A percentile compares a stretch with the other conserved stretches of the same genome.
These are phyloP conservation scores for Cephalophus harveyi DNA, from an alignment of 2,113 vertebrate genomes.

Conservation along the genomic window DNA sequence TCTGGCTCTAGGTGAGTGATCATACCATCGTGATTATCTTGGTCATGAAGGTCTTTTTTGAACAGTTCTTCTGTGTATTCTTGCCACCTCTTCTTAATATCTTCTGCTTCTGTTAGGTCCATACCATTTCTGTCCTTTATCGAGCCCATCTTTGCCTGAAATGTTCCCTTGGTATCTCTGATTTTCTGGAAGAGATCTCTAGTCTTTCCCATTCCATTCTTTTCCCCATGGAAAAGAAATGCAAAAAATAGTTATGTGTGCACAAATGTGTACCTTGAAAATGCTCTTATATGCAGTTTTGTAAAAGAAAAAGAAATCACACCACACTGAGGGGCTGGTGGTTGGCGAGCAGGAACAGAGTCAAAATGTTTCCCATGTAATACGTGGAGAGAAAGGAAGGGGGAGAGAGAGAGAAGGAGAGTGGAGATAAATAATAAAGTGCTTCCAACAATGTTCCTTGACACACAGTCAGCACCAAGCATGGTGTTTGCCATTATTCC, in stretches of 20 bases:
- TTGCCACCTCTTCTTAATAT: no score
- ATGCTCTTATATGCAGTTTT: background rate
- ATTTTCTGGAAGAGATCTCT: no score
- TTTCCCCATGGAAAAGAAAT: no score
- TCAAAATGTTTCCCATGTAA: background rate
- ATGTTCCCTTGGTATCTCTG: no score
- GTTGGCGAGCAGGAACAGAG: background rate
- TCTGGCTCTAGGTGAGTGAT: no score
- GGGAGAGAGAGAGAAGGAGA: background rate
- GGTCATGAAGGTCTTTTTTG: no score
- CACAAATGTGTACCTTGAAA: background rate
- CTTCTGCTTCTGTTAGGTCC: no score
- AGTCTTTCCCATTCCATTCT: no score
- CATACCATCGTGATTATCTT: accelerated
- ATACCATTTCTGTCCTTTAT: no score
- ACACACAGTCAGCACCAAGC: background rate
- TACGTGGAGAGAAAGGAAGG: background rate
- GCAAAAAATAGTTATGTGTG: background rate
- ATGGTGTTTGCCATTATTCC: background rate
- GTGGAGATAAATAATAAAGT: background rate
- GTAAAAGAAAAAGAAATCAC: background rate
- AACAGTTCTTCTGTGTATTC: no score
- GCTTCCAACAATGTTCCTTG: background rate
- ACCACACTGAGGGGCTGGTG: background rate
- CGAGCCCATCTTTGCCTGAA: no score